These are phyloP conservation scores for Phacellophora camtschatica DNA, from an alignment of 30 jellyfish, hydroid and myxozoan genomes.

Conservation along the genomic window DNA sequence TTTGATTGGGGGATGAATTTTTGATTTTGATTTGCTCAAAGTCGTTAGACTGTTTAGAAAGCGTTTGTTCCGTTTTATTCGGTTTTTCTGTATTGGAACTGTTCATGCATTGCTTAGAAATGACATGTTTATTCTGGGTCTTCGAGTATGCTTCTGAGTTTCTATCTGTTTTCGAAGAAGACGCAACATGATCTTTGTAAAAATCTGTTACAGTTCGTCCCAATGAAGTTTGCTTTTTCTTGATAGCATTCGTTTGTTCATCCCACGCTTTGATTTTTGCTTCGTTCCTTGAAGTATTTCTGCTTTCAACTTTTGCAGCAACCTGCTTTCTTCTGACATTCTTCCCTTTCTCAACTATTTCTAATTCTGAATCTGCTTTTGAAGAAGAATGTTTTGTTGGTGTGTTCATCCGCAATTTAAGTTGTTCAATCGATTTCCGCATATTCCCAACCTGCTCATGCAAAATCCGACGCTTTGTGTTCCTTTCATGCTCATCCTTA, in stretches of 20 bases:
- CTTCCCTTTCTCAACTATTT: no score
- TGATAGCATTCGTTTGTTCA: not conserved
- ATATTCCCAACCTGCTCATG: not conserved
- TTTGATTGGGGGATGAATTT: no score
- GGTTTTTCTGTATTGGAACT: not conserved
- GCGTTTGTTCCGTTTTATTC: not conserved
- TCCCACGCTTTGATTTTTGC: not conserved
- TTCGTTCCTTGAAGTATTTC: not conserved
- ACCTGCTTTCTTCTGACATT: not conserved
- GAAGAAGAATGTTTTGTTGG: no score
- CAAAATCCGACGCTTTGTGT: not conserved
- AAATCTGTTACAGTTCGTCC: no score
- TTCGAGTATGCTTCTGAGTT: not conserved
- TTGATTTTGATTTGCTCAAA: not conserved
- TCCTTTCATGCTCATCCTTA: not conserved
- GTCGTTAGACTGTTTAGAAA: not conserved
- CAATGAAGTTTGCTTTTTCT: not conserved
- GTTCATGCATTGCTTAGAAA: not conserved
- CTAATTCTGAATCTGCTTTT: not conserved
- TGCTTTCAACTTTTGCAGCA: not conserved
- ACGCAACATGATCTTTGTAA: not conserved
- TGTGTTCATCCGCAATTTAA: not conserved
- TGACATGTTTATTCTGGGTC: not conserved
- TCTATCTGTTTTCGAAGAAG: not conserved
- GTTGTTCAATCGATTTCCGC: not conserved